These are phyloP conservation scores for Blastobasis lacticolella DNA, from an alignment of 2,888 invertebrate species.

Conservation along the genomic window DNA sequence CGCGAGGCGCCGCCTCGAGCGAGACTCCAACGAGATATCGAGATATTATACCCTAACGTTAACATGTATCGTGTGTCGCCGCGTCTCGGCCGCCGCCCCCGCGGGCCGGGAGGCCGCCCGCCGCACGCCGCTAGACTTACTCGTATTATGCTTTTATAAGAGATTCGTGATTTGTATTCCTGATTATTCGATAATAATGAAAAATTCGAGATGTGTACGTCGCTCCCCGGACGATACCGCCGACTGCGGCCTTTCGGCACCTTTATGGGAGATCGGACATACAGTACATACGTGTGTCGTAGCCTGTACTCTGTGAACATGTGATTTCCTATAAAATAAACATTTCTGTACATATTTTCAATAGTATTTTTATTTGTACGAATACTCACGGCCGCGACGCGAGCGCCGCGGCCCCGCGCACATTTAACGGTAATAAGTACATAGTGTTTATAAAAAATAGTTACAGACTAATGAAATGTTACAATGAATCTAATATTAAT, in stretches of 20 bases:
- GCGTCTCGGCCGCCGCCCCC: constrained; percentile 17
- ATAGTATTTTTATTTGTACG: constrained; percentile 62
- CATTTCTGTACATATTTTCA: constrained; percentile 72
- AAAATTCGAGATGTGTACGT: constrained; percentile 63
- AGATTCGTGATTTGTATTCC: constrained; percentile 73
- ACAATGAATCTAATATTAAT: constrained; percentile 16
- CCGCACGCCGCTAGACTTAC: constrained; percentile 41
- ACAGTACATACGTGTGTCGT: constrained; percentile 45
- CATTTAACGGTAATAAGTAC: constrained; percentile 1
- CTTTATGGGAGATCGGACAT: constrained; percentile 50
- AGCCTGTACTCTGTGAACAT: constrained; percentile 52
- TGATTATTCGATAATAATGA: constrained; percentile 64
- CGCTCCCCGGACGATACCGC: constrained; percentile 58
- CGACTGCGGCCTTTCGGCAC: constrained; percentile 45
- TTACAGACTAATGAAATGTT: constrained; percentile 38
- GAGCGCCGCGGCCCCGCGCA: neutral
- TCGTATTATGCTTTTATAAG: constrained; percentile 71
- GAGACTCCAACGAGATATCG: no score
- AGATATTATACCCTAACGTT: no score
- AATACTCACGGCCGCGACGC: constrained; percentile 10
- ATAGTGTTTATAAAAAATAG: constrained; percentile 38
- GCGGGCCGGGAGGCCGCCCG: constrained; percentile 7
- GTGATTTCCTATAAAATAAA: constrained; percentile 67
- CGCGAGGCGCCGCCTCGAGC: neutral
- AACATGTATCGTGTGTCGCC: neutral